Evolutionary conservation across 2,113 vertebrate genomes (phyloP), one percentile per base, ranked within the genome.

Genomic region (Odontophorus gujanensis): DNA sequence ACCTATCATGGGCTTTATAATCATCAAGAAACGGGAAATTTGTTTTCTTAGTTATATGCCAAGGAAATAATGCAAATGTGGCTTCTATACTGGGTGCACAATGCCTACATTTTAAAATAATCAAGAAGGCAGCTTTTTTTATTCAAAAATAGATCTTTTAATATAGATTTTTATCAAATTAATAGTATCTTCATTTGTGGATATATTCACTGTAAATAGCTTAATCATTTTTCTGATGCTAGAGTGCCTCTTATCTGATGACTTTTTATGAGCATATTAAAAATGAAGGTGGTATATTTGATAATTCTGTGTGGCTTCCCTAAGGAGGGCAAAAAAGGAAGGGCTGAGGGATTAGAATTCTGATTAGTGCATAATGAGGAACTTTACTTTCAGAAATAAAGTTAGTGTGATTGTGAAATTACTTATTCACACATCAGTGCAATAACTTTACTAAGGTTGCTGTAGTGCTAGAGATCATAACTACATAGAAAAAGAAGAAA

Each of bases 301-400:
- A 79, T 69, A 80, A 90, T 34, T 76, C 53, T 36, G 11, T 86
- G 40, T 68, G 73, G 47, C 50, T 96, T 94, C 90, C 73, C 67
- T 92, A 67, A 86, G 65, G 72, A 96, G 30, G 34, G 4, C 30
- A 74, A 34, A 62, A 55, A 95, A 90, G 17, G n/a, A 51, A 93
- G 51, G 1, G 1, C 24, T 74, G 68, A 77, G 57, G 57, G 76
- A 96, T 92, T 87, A 83, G 82, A 85, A 67, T 32, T 78, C 79
- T 93, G 83, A 90, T 81, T 90, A 87, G 55, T 66, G 32, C 63
- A 76, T 92, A 94, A 95, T 94, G 82, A 95, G 45, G 68, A 96
- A 91, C 67, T 93, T 91, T 89, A 85, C 68, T 85, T 91, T 89
- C 59, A 62, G 85, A 82, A 92, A 93, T 92, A 88, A 94, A 95